Conservation (phyloP, 2,888 invertebrate species). For the Lithodes maja region DNA sequence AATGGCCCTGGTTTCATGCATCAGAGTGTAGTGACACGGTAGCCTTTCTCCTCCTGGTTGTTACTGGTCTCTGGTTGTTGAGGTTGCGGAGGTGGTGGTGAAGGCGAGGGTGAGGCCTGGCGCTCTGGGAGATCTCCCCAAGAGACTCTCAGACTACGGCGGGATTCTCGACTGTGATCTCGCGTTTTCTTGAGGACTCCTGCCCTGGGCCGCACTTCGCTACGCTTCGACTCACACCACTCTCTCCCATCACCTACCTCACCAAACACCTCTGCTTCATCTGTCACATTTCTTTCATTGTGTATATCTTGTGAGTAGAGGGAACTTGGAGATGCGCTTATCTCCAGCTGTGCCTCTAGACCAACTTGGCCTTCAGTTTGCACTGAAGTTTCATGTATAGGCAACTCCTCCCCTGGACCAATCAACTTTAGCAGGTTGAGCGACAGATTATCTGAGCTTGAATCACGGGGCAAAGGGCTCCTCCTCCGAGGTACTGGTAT, state of each 20-base stretch:
- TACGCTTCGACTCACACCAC: neutral
- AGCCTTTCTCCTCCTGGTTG: neutral
- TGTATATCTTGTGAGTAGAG: neutral
- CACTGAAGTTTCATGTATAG: neutral
- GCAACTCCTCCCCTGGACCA: neutral
- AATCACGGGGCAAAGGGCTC: neutral
- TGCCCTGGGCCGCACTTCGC: slow-evolving; percentile 38
- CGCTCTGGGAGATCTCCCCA: slow-evolving; percentile 59
- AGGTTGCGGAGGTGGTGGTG: neutral
- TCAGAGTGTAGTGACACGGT: slow-evolving; percentile 24
- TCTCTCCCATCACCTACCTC: neutral
- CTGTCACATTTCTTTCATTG: neutral
- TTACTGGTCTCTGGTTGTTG: neutral
- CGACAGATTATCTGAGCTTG: neutral
- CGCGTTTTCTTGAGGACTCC: slow-evolving; percentile 52
- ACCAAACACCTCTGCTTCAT: neutral
- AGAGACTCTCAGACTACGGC: slow-evolving; percentile 51
- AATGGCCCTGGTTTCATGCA: neutral
- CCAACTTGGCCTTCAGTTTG: neutral
- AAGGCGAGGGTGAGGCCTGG: slow-evolving; percentile 25
- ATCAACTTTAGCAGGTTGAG: neutral
- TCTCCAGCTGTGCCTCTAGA: neutral
- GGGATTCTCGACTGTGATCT: slow-evolving; percentile 51
- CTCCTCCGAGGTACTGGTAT: neutral
- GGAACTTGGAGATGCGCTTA: neutral